Evolutionary conservation across 2,888 invertebrate genomes (phyloP).

Genomic region (Taphrorychus bicolor): DNA sequence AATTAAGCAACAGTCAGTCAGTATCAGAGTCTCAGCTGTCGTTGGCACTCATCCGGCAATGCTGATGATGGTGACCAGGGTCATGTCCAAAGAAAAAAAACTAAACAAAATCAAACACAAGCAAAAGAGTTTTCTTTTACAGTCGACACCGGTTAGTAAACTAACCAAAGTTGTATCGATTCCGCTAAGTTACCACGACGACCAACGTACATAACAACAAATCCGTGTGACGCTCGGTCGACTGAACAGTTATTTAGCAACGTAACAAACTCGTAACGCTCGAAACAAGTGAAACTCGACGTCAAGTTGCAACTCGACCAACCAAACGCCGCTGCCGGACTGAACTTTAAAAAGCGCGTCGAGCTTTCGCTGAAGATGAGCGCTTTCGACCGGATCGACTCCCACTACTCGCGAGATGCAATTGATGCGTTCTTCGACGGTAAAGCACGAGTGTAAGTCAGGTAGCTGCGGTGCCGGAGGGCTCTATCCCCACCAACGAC

Average conservation of each 20-base stretch:
- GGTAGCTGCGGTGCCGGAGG: constrained; percentile 43
- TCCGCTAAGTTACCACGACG: constrained; percentile 32
- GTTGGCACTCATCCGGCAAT: too few species aligned
- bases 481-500: constrained; percentile 29
- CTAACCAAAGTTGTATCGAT: constrained; percentile 29
- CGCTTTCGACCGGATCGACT: constrained; percentile 35
- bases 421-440: constrained; percentile 43
- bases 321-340: constrained; percentile 36
- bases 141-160: constrained; percentile 1
- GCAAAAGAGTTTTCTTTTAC: background rate
- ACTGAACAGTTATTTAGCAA: constrained; percentile 32
- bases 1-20: background rate
- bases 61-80: too few species aligned
- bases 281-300: background rate
- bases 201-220: constrained; percentile 36
- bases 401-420: constrained; percentile 47
- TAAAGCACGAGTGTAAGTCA: constrained; percentile 46
- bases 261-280: constrained; percentile 20
- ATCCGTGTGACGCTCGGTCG: constrained; percentile 29
- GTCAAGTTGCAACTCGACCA: background rate
- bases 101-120: background rate
- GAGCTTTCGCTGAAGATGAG: constrained; percentile 28
- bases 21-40: background rate
- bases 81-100: constrained; percentile 6
- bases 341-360: constrained; percentile 28